Evolutionary conservation across 2,888 invertebrate genomes (phyloP), one percentile per base, ranked within the genome.

Genomic region (Sesia apiformis): DNA sequence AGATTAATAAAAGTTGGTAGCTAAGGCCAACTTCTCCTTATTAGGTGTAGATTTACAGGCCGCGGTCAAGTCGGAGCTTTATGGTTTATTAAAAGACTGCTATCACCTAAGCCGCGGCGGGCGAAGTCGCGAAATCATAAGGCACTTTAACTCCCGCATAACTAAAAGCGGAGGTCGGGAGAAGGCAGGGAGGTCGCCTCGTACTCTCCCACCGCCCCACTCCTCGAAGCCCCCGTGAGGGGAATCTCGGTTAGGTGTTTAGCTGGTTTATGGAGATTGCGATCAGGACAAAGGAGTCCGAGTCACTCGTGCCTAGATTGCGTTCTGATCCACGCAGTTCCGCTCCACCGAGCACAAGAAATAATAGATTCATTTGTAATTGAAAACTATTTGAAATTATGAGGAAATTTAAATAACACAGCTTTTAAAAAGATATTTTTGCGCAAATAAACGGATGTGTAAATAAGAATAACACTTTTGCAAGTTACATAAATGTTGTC

Each of bases 191-290:
- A 38, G 5, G 49, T 42, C 6, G 39, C 38, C 3, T 23, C 39
- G 39, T 3, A 4, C 50, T 38, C n/a, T 57, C 60, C 56, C 58
- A 55, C 60, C 59, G 61, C 55, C 57, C 58, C 60, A 58, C 60
- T 58, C 61, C 60, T 63, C 65, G 65, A 67, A 66, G 58, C 59
- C 62, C 60, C 54, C 71, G 76, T 69, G 76, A 74, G 78, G 76
- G 71, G 78, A 78, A 78, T 77, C 84, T 78, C 79, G 75, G 79
- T 77, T 76, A 84, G 86, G 84, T 85, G 85, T 86, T 86, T 85
- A 84, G 84, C 84, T 81, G 85, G 81, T 85, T 86, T 87, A 87
- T 85, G 85, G 84, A 87, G 87, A 87, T 87, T 86, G 84, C 84
- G 78, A 84, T 81, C 83, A 78, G 85, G 82, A 85, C 84, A 85